Conservation (phyloP, 2,888 invertebrate species). For the Apotomis capreana region DNA sequence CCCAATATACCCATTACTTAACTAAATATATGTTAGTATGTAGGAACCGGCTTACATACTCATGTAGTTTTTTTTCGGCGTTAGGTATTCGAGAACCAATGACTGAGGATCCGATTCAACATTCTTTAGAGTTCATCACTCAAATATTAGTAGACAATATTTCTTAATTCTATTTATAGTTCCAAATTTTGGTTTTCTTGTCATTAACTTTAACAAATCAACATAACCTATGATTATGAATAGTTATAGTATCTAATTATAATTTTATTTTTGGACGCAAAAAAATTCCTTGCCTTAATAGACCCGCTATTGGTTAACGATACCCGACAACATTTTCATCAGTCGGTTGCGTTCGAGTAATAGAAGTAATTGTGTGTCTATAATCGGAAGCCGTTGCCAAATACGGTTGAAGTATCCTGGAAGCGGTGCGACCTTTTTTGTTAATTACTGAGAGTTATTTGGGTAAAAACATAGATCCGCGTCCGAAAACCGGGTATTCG, state of each 20-base stretch:
- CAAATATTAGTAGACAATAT: too few relatives aligned
- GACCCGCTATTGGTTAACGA: slow-evolving; percentile 7
- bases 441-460: slow-evolving; percentile 2
- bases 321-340: slow-evolving; percentile 5
- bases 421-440: slow-evolving; percentile 14
- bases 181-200: too few relatives aligned
- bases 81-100: too few relatives aligned
- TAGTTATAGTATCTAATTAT: background rate
- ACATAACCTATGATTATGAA: too few relatives aligned
- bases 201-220: too few relatives aligned
- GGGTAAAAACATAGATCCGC: background rate
- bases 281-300: background rate
- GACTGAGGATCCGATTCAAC: too few relatives aligned
- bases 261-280: background rate
- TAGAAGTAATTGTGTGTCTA: slow-evolving; percentile 1
- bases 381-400: slow-evolving; percentile 15
- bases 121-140: too few relatives aligned
- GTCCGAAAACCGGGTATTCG: slow-evolving; percentile 6
- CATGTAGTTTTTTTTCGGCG: too few relatives aligned
- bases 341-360: background rate
- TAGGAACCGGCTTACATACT: too few relatives aligned
- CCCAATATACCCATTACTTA: too few relatives aligned
- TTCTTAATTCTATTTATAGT: too few relatives aligned
- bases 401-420: slow-evolving; percentile 25
- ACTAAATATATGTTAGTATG: too few relatives aligned